Evolutionary conservation across 2,113 vertebrate species (phyloP), one percentile per base, ranked within the genome.

Genomic region (Talpa occidentalis): DNA sequence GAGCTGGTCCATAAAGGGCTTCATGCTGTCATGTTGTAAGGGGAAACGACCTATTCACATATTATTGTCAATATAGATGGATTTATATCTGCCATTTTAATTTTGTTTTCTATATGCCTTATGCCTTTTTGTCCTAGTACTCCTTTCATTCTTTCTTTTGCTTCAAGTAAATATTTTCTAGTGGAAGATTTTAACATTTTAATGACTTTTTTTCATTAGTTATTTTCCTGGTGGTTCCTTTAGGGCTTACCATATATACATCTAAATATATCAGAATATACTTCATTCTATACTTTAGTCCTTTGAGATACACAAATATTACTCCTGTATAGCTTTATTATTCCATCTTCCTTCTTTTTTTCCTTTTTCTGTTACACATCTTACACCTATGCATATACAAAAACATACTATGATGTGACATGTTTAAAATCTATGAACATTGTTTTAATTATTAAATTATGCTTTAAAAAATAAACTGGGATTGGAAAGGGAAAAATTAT

Each of bases 171-270:
- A 83, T 73, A 76, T 74, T 76, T 90, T 78, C 17, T 49, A 60
- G 44, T 80, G 40, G 17, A 80, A 56, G 54, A 67, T 1, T 62
- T 85, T 32, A 10, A 52, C n/a, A 16, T 52, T 52, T 54, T 52
- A 32, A n/a, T 72, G 35, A 37, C 42, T 72, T 72, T 35, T 7
- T 28, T 47, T 62, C 60, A 59, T 82, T n/a, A 2, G 6, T 64
- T 76, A 64, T 81, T 82, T 95, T 93, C 76, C 56, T 40, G 91
- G 47, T 78, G 32, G 52, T 88, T 83, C 11, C 24, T 80, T 8
- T 83, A 88, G 32, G 16, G 28, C 6, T 78, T 87, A 77, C 26
- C 10, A 69, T 40, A 60, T 87, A 59, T 9, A 28, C 26, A 24
- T 76, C 40, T 95, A 44, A 52, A 30, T 2, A 76, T 82, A 82